Conservation (phyloP, 2,888 invertebrate genomes). For the Oxycera nigricornis region DNA sequence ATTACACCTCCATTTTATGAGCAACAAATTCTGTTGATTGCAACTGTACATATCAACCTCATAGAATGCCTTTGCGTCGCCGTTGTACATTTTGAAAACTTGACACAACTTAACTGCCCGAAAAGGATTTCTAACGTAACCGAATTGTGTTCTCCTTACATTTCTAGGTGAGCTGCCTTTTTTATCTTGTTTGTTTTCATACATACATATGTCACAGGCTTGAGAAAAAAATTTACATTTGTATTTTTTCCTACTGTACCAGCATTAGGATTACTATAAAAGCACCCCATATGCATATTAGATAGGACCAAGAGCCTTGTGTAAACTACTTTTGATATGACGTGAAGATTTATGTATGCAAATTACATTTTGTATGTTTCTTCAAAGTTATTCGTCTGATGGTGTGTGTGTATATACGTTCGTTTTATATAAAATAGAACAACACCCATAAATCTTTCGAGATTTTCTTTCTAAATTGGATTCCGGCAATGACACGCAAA, state of each 20-base stretch:
- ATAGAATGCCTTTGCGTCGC: too few relatives aligned
- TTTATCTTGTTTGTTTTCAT: slow-evolving; percentile 21
- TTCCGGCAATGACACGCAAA: slow-evolving; percentile 7
- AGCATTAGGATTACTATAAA: neutral
- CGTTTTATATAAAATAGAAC: slow-evolving; percentile 17
- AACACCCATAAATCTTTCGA: slow-evolving; percentile 29
- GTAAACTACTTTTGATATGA: slow-evolving; percentile 38
- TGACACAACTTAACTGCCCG: slow-evolving; percentile 9
- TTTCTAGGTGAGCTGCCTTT: neutral
- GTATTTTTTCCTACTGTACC: slow-evolving; percentile 8
- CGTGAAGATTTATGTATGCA: slow-evolving; percentile 29
- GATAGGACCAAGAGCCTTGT: slow-evolving; percentile 26
- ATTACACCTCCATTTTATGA: too few relatives aligned
- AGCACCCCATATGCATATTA: neutral
- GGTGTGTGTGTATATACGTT: slow-evolving; percentile 2
- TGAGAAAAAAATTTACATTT: neutral
- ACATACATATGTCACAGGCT: neutral
- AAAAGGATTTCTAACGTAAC: neutral
- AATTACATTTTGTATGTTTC: slow-evolving; percentile 18
- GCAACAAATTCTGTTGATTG: too few relatives aligned
- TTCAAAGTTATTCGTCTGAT: neutral
- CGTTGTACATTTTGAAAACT: too few relatives aligned
- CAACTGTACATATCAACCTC: too few relatives aligned
- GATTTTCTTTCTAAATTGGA: slow-evolving; percentile 37
- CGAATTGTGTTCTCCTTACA: neutral